Conservation (phyloP, 1,140 invertebrate species). For the Hetaerina americana region DNA sequence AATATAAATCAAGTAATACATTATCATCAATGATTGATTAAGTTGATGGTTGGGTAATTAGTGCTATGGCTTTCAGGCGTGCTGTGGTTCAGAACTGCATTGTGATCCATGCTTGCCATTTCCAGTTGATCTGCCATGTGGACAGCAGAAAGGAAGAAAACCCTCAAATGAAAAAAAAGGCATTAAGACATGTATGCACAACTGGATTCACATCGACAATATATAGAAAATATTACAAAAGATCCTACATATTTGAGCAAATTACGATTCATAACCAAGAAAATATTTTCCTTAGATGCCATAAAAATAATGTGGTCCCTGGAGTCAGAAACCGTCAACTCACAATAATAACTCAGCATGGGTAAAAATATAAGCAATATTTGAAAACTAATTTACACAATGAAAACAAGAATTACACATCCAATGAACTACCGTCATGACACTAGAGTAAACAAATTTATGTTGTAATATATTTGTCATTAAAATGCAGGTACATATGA, state of each 20-base stretch:
- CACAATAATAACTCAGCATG: not conserved
- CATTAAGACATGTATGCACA: not conserved
- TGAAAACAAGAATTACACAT: no score
- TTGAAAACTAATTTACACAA: no score
- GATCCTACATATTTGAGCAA: not conserved
- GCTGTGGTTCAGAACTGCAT: not conserved
- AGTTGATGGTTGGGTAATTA: not conserved
- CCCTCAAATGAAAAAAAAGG: not conserved
- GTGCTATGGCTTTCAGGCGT: not conserved
- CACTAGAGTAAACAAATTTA: no score
- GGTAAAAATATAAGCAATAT: no score
- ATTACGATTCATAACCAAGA: not conserved
- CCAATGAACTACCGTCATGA: no score
- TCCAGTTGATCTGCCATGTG: not conserved
- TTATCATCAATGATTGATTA: not conserved
- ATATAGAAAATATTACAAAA: not conserved
- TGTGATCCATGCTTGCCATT: not conserved
- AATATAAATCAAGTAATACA: not conserved
- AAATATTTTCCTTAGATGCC: not conserved
- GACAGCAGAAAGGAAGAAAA: not conserved
- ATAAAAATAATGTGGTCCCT: not conserved
- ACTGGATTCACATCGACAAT: not conserved
- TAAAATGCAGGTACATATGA: not conserved
- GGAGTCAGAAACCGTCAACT: not conserved
- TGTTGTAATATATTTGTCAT: not conserved